Base-by-base conservation (phyloP, 2,888 invertebrate species). In the Balanococcus diminutus region DNA sequence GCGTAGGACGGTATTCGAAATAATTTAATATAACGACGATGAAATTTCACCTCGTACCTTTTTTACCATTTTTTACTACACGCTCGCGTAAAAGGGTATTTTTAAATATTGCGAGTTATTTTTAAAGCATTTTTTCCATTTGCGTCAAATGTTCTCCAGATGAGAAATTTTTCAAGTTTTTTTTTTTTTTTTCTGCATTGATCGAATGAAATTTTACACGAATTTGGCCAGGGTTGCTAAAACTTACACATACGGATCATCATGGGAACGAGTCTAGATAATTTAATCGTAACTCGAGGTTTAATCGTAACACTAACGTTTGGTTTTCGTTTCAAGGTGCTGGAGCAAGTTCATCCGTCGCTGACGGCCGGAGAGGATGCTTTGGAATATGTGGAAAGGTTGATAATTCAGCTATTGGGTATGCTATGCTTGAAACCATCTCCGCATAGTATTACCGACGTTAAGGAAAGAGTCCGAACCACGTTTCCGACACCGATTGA, bases 401-500 rank as follows among this genome's bases (percentile, higher is more conserved):
- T 98, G 87, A 97, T 98, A 89, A 92, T 98, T 88, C 94, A 95
- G 87, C 92, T 98, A 87, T 92, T 98, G 89, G 95, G 94, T 22
- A 95, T 96, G 93, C 92, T 98, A 87, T 97, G 97, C 90, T 96
- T 96, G 32, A 88, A 89, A 8, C 95, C 96, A 31, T 88, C 89
- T 6, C 95, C 95, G 16, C 95, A 95, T 89, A 94, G 95, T 32
- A 93, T 95, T 28, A 91, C 95, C 93, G 98, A 98, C 91, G 96
- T 98, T 88, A 98, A 98, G 90, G 97, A 97, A 89, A 92, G 97
- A 87, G 97, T 98, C 46, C 93, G 95, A 88, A 95, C 95, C 88
- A 96, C 96, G 85, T 98, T 98, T 92, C 98, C 98, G n/a, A 95
- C 95, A 19, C 98, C 98, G 3, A 95, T 98, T 88, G 97, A 98